These are phyloP conservation scores for Myotis yumanensis DNA, from an alignment of 2,113 vertebrate genomes.

Conservation along the genomic window DNA sequence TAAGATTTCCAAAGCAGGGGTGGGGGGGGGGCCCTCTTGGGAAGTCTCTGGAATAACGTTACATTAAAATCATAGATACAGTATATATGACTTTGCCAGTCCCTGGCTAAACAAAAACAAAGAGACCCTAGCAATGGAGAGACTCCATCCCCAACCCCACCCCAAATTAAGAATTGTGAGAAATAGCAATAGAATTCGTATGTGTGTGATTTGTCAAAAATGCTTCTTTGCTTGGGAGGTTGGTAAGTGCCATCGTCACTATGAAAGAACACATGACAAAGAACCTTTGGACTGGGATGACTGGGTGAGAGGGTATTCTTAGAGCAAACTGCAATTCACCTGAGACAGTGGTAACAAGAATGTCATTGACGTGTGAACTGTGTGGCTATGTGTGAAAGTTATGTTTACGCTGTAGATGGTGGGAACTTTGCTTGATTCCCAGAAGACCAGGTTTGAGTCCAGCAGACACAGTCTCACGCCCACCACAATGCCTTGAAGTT, in stretches of 20 bases:
- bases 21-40: background rate
- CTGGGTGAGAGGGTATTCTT: background rate
- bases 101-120: background rate
- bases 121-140: background rate
- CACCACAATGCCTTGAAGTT: background rate
- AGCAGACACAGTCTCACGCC: background rate
- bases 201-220: background rate
- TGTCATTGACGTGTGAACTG: background rate
- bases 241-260: background rate
- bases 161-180: background rate
- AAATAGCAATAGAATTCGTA: background rate
- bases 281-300: background rate
- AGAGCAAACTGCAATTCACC: background rate
- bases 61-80: background rate
- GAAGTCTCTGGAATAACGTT: background rate
- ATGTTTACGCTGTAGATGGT: background rate
- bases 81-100: background rate
- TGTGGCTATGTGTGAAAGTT: background rate
- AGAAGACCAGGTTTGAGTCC: background rate
- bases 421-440: background rate
- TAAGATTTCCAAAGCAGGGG: background rate
- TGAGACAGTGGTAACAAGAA: background rate
- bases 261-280: background rate
- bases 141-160: accelerated
- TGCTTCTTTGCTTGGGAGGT: background rate